Base-by-base conservation (phyloP, 1,140 invertebrate species). In the Drosophila arawakana region DNA sequence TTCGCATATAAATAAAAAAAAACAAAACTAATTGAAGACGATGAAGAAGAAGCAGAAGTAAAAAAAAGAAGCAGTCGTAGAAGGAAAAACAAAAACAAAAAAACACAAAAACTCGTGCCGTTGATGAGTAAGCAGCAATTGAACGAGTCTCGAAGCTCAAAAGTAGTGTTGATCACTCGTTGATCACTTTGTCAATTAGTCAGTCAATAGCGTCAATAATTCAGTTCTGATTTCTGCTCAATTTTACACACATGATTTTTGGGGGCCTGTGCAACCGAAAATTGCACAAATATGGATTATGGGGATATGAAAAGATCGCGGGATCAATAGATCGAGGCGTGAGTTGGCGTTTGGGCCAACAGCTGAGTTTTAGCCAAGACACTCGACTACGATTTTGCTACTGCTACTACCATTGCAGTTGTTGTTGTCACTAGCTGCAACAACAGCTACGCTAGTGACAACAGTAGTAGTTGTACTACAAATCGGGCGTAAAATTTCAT, bases 401-500 rank as follows among this genome's bases (percentile, higher is more conserved):
- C 1, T 66, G 70, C 50, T 43, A 15, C 11, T 58, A 65, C 9
- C 60, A 18, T 47, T 69, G 34, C 11, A 13, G 25, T 35, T 72
- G 59, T 9, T 49, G 30, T 37, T 62, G 62, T 11, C 52, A n/a
- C 25, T 63, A 30, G 71, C 25, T 54, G 65, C 30, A 47, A 39
- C 8, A 63, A 35, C n/a, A n/a, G 35, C 55, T 21, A 35, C 18
- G 59, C 52, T 73, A 52, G 71, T 30, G 55, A 78, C 77, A 91
- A 88, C 88, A 78, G 88, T 90, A 91, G 78, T 85, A 74, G 84
- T 89, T 81, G 83, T 91, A 88, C 88, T 88, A 88, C 88, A 91
- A 91, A 91, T 91, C 89, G 89, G 81, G 79, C 84, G 89, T 91
- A 89, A 85, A 90, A 91, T 91, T 91, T 91, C 89, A 91, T 78